Base-by-base conservation (phyloP, 2,113 vertebrate species). In the Etheostoma spectabile region DNA sequence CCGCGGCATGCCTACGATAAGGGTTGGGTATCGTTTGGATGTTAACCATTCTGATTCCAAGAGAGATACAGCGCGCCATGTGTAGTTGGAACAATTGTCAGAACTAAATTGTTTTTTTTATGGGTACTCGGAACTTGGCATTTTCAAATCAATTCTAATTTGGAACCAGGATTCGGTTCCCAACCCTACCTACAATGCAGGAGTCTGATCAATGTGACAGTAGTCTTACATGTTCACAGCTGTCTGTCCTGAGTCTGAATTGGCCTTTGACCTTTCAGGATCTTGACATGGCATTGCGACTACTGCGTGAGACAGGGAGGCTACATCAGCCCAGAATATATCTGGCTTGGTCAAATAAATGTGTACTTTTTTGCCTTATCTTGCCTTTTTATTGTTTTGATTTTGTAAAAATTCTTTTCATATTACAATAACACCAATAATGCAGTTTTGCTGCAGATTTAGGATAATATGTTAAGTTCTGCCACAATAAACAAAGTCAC, bases 261-360 rank as follows among this genome's bases (percentile, higher is more conserved):
- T 85, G 79, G 88, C 79, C 77, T 86, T 80, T 89, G 80, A 30
- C 79, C 45, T 74, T 74, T 53, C 14, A 33, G 60, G 72, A 73
- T 90, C 70, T 63, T 61, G 59, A 27, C 68, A 65, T 49, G 12
- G 22, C 35, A 42, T 30, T 19, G 52, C 27, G 1, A 33, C 15
- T 18, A 14, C 21, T 38, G 8, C 38, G 45, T 66, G 62, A 71
- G 64, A 45, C 64, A 21, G 45, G 62, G 51, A 64, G 79, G 55
- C 48, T 6, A 15, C 18, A 61, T 49, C 4, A 73, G 33, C 52
- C 61, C 55, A 18, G 35, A 78, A 60, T 12, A 74, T 57, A 69
- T 78, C 35, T 53, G 45, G 6, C 21, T 75, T 45, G 55, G 59
- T 66, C 11, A 21, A 12, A 67, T 15, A 46, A 13, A 52, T 18